These are phyloP conservation scores for Gari tellinella DNA, from an alignment of 2,888 invertebrate species.

Conservation along the genomic window DNA sequence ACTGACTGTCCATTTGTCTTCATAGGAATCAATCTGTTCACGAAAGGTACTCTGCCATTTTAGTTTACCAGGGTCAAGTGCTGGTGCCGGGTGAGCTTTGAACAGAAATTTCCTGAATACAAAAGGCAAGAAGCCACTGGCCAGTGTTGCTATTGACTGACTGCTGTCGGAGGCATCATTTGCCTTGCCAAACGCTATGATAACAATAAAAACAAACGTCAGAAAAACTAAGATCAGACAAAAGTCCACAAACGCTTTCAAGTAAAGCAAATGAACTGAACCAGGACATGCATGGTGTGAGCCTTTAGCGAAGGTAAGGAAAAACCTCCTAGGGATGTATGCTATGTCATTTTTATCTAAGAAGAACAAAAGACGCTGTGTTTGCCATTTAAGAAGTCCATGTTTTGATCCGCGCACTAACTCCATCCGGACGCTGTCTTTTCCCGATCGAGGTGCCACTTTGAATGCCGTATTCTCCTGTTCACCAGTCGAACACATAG, in stretches of 20 bases:
- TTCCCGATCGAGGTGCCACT: not conserved
- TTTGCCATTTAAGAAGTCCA: slow-evolving; percentile 34
- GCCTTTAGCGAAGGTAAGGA: slow-evolving; percentile 32
- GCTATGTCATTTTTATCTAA: slow-evolving; percentile 39
- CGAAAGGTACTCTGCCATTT: slow-evolving; percentile 36
- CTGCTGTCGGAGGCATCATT: slow-evolving; percentile 36
- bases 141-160: slow-evolving; percentile 45
- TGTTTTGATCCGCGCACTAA: slow-evolving; percentile 15
- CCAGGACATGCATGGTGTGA: slow-evolving; percentile 37
- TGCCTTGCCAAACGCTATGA: slow-evolving; percentile 51
- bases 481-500: slow-evolving; percentile 11
- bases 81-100: slow-evolving; percentile 19
- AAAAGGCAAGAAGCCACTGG: slow-evolving; percentile 48
- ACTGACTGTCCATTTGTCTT: no score
- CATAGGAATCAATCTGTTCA: slow-evolving; percentile 1
- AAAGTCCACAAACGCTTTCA: slow-evolving; percentile 40
- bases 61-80: slow-evolving; percentile 38
- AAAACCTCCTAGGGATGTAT: slow-evolving; percentile 37
- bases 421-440: slow-evolving; percentile 2
- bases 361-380: slow-evolving; percentile 31
- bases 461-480: slow-evolving; percentile 40
- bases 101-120: slow-evolving; percentile 46
- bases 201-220: slow-evolving; percentile 44
- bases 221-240: slow-evolving; percentile 38
- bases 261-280: slow-evolving; percentile 29